Conservation (phyloP, 2,888 invertebrate species). For the Agonopterix subpropinquella region DNA sequence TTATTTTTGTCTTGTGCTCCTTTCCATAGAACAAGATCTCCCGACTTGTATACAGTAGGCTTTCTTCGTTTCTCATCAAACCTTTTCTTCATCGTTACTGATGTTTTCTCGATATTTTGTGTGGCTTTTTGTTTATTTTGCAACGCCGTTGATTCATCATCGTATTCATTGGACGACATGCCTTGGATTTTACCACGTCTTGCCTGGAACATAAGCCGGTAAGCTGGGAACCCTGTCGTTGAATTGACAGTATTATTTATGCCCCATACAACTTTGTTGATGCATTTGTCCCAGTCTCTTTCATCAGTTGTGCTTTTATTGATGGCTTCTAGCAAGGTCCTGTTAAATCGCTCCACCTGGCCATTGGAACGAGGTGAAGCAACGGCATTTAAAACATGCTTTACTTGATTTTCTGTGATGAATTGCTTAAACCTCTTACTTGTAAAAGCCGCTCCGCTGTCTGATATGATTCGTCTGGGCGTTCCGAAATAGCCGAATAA, state of each 20-base stretch:
- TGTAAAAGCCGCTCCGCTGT: slow-evolving; percentile 12
- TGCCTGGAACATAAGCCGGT: slow-evolving; percentile 9
- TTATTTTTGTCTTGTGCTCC: too few species aligned
- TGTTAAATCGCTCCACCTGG: background rate
- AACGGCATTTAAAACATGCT: background rate
- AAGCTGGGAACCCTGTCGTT: slow-evolving; percentile 7
- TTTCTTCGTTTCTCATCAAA: background rate
- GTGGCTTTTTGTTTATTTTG: background rate
- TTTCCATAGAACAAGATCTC: background rate
- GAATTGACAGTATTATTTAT: slow-evolving; percentile 16
- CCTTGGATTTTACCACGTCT: slow-evolving; percentile 9
- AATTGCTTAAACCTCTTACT: slow-evolving; percentile 11
- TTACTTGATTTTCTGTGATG: slow-evolving; percentile 8
- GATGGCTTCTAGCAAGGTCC: background rate
- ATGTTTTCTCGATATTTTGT: too few species aligned
- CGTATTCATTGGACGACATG: background rate
- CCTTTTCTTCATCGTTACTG: background rate
- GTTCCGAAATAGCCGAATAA: slow-evolving; percentile 5
- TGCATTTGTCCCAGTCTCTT: slow-evolving; percentile 11
- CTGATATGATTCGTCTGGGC: slow-evolving; percentile 7
- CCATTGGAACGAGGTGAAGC: background rate
- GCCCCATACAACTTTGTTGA: slow-evolving; percentile 13
- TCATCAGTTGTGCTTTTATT: too few species aligned
- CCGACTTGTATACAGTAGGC: background rate
- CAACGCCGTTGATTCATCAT: background rate